Conservation (phyloP, 2,113 vertebrate species). For the Gnathonemus echidnorhynchus region DNA sequence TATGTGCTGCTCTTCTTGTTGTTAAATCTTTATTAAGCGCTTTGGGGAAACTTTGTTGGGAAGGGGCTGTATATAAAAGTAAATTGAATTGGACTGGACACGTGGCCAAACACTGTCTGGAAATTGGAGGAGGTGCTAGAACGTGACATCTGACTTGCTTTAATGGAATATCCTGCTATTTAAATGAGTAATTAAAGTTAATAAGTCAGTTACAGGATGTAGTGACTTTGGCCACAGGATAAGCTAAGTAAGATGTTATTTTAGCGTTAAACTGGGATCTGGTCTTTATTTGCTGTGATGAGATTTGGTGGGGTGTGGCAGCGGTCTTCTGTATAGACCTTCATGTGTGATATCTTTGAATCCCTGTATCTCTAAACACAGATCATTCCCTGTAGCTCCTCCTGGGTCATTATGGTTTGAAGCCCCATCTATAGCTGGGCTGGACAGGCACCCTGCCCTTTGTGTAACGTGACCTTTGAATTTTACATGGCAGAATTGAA, state of each 20-base stretch:
- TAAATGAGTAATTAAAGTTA: slow-evolving; percentile 12
- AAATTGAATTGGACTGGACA: slow-evolving; percentile 2
- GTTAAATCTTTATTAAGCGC: slow-evolving; percentile 8
- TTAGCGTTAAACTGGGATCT: background rate
- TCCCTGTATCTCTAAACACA: background rate
- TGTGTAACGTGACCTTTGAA: background rate
- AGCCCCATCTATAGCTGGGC: background rate
- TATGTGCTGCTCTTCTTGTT: background rate
- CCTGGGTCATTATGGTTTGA: background rate
- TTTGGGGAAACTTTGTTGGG: background rate
- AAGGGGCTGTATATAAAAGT: slow-evolving; percentile 1
- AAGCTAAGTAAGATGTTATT: background rate
- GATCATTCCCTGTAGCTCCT: background rate
- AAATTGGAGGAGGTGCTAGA: background rate
- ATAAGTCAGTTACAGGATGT: background rate
- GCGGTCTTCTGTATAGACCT: slow-evolving; percentile 6
- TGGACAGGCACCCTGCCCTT: background rate
- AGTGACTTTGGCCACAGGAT: background rate
- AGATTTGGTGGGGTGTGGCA: background rate
- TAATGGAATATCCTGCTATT: background rate
- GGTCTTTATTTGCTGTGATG: background rate
- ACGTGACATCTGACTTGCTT: background rate
- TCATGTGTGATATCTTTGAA: background rate
- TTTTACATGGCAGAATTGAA: background rate
- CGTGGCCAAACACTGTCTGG: background rate